Conservation (phyloP, 2,113 vertebrate genomes). For the Sterrhoptilus dennistouni region DNA sequence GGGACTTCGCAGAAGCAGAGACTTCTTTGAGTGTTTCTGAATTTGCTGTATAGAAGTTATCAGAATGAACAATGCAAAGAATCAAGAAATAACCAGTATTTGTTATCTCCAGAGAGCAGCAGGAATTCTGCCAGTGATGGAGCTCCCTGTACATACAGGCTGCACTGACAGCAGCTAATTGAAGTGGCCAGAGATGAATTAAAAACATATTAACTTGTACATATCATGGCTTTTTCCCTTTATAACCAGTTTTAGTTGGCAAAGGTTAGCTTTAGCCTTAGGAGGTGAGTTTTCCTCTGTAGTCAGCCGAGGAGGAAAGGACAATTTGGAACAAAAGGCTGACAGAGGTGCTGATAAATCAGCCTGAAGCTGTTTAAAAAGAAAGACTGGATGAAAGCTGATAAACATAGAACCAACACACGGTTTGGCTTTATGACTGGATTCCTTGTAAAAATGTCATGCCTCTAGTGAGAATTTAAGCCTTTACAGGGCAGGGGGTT, state of each 20-base stretch:
- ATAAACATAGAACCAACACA: neutral
- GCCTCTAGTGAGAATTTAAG: neutral
- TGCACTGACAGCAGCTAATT: neutral
- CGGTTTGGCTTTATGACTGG: neutral
- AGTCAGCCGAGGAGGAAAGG: neutral
- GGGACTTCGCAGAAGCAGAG: neutral
- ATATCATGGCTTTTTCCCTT: neutral
- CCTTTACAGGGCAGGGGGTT: neutral
- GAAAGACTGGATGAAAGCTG: neutral
- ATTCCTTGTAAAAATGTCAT: neutral
- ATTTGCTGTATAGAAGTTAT: neutral
- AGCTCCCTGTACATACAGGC: neutral
- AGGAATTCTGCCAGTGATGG: neutral
- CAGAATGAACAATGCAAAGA: neutral
- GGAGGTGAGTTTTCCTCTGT: neutral
- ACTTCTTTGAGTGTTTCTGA: neutral
- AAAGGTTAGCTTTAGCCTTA: slow-evolving; percentile 7
- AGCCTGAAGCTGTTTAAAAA: neutral
- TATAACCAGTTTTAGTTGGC: neutral
- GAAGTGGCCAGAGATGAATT: neutral
- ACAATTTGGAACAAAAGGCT: neutral
- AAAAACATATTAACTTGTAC: neutral
- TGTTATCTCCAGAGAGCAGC: neutral
- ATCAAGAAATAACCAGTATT: neutral
- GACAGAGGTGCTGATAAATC: slow-evolving; percentile 2